phyloP scores from a whole-genome alignment of 2,888 invertebrate genomes.

The Aspidapion aeneum region DNA sequence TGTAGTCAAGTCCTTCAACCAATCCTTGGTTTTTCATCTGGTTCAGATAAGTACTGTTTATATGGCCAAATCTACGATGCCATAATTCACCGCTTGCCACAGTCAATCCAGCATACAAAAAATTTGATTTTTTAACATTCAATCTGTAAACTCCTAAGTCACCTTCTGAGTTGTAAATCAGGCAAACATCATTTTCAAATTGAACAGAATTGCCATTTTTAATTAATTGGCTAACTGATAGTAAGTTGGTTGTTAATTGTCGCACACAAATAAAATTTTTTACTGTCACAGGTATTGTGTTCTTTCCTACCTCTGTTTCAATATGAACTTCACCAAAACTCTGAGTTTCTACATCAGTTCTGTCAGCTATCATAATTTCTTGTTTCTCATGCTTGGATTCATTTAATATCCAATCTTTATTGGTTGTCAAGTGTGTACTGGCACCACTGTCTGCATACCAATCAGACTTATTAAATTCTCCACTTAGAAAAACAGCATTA shows the following conservation, averaged over 20 bases:
- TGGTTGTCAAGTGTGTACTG: conserved; percentile 25
- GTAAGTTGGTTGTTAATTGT: conserved; percentile 27
- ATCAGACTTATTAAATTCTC: conserved; percentile 1
- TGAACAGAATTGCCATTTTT: conserved; percentile 26
- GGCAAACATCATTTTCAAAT: conserved; percentile 15
- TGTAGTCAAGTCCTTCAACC: conserved; percentile 9
- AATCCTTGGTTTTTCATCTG: conserved; percentile 11
- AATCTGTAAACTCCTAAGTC: conserved; percentile 11
- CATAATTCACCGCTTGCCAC: conserved; percentile 16
- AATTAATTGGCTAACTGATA: conserved; percentile 22
- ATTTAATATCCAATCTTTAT: conserved; percentile 17
- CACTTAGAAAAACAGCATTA: not conserved
- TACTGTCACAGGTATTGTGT: conserved; percentile 15
- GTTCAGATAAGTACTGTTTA: conserved; percentile 18
- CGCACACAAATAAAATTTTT: conserved; percentile 25
- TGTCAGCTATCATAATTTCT: conserved; percentile 12
- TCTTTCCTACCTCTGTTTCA: not conserved
- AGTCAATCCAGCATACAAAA: not conserved
- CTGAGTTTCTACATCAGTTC: not conserved
- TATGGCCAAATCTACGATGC: conserved; percentile 23
- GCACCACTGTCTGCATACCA: conserved; percentile 26
- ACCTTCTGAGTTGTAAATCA: conserved; percentile 5
- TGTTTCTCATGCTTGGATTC: conserved; percentile 3
- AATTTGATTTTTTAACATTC: not conserved
- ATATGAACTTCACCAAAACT: not conserved